Conservation (phyloP, 2,888 invertebrate species). For the Ariolimax columbianus region DNA sequence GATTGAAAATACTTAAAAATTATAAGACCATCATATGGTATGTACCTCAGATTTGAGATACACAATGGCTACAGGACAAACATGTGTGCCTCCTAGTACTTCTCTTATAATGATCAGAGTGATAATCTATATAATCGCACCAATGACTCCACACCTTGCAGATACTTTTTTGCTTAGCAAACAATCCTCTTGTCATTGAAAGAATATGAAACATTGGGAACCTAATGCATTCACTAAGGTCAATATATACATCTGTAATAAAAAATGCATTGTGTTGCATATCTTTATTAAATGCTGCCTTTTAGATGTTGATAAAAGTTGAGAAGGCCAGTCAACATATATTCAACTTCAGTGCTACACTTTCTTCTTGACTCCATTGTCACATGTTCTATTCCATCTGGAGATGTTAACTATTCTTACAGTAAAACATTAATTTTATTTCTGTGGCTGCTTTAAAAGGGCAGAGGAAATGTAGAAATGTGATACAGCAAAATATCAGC, state of each 20-base stretch:
- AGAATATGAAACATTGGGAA: not conserved
- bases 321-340: not conserved
- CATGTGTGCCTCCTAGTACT: no score
- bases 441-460: not conserved
- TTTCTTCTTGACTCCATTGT: no score
- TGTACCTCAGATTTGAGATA: no score
- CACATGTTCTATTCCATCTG: no score
- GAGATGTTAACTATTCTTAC: not conserved
- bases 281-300: not conserved
- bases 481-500: not conserved
- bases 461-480: not conserved
- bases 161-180: no score
- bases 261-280: not conserved
- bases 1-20: no score
- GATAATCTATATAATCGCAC: no score
- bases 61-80: no score
- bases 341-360: not conserved
- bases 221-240: not conserved
- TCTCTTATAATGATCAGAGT: no score
- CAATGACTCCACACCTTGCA: no score
- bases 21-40: no score
- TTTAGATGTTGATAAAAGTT: not conserved
- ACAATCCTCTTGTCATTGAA: not conserved
- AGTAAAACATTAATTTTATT: not conserved
- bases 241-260: not conserved